Percentiles rank a stretch among this genome's conserved stretches.
Conservation (phyloP, 2,888 invertebrate genomes). For the Sphaerophoria rueppellii region DNA sequence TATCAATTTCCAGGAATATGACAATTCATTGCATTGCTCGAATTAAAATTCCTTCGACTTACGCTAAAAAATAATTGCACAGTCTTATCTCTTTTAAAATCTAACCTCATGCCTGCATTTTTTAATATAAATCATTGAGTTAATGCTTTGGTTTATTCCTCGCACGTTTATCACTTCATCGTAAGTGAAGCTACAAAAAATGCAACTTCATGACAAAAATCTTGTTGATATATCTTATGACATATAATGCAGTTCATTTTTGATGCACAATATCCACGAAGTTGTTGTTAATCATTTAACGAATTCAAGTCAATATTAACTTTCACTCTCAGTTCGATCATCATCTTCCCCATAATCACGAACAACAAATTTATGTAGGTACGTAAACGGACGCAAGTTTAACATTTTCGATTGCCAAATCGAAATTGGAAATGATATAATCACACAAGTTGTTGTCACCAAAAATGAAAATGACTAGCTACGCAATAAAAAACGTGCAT, state of each 20-base stretch:
- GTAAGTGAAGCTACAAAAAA: constrained; percentile 35
- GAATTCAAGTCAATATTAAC: not conserved
- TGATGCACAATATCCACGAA: not conserved
- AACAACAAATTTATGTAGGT: not conserved
- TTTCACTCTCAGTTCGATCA: constrained; percentile 1
- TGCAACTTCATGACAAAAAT: constrained; percentile 34
- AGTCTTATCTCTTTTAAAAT: not conserved
- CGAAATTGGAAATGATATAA: constrained; percentile 21
- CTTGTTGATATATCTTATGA: not conserved
- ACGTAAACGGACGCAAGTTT: not conserved
- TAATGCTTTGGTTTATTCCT: constrained; percentile 32
- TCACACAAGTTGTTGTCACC: not conserved
- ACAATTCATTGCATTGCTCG: not conserved
- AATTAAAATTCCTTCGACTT: constrained; percentile 25
- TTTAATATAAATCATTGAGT: not conserved
- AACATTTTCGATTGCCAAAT: constrained; percentile 3
- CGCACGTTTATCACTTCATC: constrained; percentile 40
- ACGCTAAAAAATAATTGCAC: not conserved
- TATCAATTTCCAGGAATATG: constrained; percentile 13
- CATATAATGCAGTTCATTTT: not conserved
- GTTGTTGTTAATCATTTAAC: not conserved
- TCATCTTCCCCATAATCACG: constrained; percentile 25
- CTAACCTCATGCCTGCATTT: not conserved
- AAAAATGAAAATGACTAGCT: not conserved
- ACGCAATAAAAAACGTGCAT: too few relatives aligned